Evolutionary conservation across 2,888 invertebrate species (phyloP).

Genomic region (Agapostemon virescens): DNA sequence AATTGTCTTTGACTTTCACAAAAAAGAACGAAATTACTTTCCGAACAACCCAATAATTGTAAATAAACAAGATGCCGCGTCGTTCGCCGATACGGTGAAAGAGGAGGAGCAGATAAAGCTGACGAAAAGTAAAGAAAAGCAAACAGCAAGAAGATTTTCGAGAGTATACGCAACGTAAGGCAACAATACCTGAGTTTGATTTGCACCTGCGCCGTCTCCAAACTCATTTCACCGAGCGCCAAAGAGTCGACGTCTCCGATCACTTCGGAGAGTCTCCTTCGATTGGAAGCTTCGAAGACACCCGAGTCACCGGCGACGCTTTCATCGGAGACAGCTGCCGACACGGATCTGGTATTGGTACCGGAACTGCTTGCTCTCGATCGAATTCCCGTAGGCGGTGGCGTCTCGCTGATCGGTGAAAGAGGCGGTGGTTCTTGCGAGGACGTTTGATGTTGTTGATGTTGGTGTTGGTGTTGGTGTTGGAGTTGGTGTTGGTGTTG

Average conservation of each 20-base stretch:
- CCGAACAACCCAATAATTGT: too few species aligned
- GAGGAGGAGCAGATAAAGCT: too few species aligned
- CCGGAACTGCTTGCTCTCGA: slow-evolving; percentile 82
- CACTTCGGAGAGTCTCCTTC: slow-evolving; percentile 79
- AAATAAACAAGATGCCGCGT: too few species aligned
- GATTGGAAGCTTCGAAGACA: slow-evolving; percentile 93
- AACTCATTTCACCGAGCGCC: slow-evolving; percentile 81
- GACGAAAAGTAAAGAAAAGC: too few species aligned
- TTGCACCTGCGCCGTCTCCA: slow-evolving; percentile 96
- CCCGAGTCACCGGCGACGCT: slow-evolving; percentile 97
- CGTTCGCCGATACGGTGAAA: too few species aligned
- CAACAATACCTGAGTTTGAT: slow-evolving; percentile 87
- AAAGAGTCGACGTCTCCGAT: slow-evolving; percentile 74
- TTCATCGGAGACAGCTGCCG: slow-evolving; percentile 98
- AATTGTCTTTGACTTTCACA: too few species aligned
- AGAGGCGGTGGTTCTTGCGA: slow-evolving; percentile 84
- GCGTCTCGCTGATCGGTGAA: slow-evolving; percentile 93
- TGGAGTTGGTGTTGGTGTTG: too few species aligned
- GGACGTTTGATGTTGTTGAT: slow-evolving; percentile 49
- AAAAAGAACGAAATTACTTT: too few species aligned
- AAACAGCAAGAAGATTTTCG: not conserved
- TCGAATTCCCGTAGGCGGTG: slow-evolving; percentile 83
- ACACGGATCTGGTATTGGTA: slow-evolving; percentile 93
- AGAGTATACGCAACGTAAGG: not conserved
- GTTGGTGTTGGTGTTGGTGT: not conserved